These are phyloP conservation scores for Podargus strigoides DNA, from an alignment of 2,797 vertebrate genomes.

Conservation along the genomic window DNA sequence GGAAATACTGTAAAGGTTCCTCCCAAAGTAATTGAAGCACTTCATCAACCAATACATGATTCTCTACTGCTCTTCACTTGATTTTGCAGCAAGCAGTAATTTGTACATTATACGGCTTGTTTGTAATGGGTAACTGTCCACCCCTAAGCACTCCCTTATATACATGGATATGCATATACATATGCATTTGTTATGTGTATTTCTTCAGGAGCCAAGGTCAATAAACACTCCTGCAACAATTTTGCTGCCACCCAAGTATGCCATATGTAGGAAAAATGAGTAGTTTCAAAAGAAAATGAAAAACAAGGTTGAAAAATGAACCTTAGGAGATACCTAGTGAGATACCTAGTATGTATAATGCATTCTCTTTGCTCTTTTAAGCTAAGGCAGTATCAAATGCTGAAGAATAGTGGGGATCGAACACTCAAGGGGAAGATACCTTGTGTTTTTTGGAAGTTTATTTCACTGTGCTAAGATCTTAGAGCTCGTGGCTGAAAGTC, in stretches of 20 bases:
- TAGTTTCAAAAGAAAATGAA: neutral
- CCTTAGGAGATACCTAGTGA: neutral
- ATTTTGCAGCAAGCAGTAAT: conserved; percentile 42
- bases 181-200: neutral
- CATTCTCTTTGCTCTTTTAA: conserved; percentile 20
- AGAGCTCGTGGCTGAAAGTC: neutral
- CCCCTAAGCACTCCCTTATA: neutral
- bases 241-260: neutral
- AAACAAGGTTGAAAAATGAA: neutral
- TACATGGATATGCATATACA: neutral
- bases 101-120: conserved; percentile 48
- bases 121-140: neutral
- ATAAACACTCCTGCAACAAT: neutral
- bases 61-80: neutral
- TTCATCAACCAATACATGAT: neutral
- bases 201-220: neutral
- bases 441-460: neutral
- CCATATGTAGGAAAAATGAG: neutral
- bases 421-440: neutral
- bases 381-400: neutral
- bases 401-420: neutral
- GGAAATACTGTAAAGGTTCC: conserved; percentile 38
- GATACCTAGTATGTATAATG: neutral
- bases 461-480: neutral
- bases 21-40: conserved; percentile 18